Base-by-base conservation (phyloP, 2,113 vertebrate species). In the Gymnocephalus cernua region DNA sequence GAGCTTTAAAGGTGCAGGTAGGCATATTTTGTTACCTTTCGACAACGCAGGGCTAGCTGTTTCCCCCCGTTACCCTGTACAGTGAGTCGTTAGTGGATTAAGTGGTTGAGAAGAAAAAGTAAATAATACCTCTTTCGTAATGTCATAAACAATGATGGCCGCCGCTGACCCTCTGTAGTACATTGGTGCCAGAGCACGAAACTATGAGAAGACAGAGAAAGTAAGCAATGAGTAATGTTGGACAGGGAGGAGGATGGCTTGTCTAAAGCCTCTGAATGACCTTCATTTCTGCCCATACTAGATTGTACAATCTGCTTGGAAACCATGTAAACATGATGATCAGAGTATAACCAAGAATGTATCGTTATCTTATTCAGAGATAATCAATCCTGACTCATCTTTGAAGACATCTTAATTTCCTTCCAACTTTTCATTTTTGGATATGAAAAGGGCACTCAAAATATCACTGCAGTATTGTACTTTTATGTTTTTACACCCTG, bases 121-220 rank as follows among this genome's bases (percentile, higher is more conserved):
- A 77, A 61, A 76, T 56, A 77, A 58, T 96, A 99, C 98, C 96
- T 99, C 98, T 95, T 99, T 99, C 35, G 98, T 99, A 96, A 99
- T 99, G 89, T 99, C 98, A 85, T 99, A 99, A 25, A 99, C 98
- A 80, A 99, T 98, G 62, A 99, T 97, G 66, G 98, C 98, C 10
- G 98, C 98, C 13, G 98, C 97, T 15, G 98, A 99, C 2, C 98
- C 98, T 93, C 98, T 96, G 91, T 99, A 99, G 93, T 99, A 99
- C 98, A 99, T 99, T 0, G 98, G 98, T 0, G 98, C 98, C 90
- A 99, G 94, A 80, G 98, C 98, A 85, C 98, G 97, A 15, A 99
- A 99, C 98, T 99, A 90, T 54, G 84, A 84, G 78, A 83, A 71
- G 72, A 85, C 16, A 77, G 32, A 89, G 29, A 79, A 38, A 75